Conservation (phyloP, 1,140 invertebrate genomes). For the Aethina tumida region DNA sequence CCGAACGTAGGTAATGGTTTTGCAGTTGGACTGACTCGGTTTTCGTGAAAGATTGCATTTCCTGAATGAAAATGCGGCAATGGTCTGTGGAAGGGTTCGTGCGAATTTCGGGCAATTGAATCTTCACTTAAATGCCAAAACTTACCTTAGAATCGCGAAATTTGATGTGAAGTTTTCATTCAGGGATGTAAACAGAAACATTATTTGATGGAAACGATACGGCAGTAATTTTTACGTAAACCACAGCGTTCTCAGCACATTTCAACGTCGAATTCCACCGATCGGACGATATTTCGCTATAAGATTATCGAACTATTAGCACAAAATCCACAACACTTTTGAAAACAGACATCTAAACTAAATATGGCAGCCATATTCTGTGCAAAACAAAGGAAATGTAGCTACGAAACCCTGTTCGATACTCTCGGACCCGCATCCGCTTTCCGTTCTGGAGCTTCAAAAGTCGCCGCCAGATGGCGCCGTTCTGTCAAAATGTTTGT, state of each 20-base stretch:
- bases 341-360: conserved; percentile 39
- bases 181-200: conserved; percentile 36
- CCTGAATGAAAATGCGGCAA: too few relatives aligned
- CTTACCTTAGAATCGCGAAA: conserved; percentile 29
- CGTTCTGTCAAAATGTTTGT: conserved; percentile 1
- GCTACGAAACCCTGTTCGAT: conserved; percentile 32
- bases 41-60: too few relatives aligned
- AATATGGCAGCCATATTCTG: conserved; percentile 39
- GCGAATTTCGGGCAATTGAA: too few relatives aligned
- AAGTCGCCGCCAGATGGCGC: conserved; percentile 20
- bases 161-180: conserved; percentile 26
- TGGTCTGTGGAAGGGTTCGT: too few relatives aligned
- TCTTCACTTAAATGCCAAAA: too few relatives aligned
- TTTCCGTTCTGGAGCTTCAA: conserved; percentile 29
- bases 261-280: conserved; percentile 23
- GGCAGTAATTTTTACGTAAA: conserved; percentile 23
- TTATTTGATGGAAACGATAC: conserved; percentile 26
- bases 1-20: conserved; percentile 1
- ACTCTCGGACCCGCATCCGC: conserved; percentile 30
- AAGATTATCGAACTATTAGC: conserved; percentile 26
- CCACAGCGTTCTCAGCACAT: conserved; percentile 24
- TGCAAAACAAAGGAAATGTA: conserved; percentile 39
- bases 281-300: conserved; percentile 23
- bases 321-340: conserved; percentile 32
- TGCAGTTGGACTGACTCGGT: too few relatives aligned